Evolutionary conservation across 2,888 invertebrate genomes (phyloP), one percentile per base, ranked within the genome.

Genomic region (Sepioteuthis lessoniana): DNA sequence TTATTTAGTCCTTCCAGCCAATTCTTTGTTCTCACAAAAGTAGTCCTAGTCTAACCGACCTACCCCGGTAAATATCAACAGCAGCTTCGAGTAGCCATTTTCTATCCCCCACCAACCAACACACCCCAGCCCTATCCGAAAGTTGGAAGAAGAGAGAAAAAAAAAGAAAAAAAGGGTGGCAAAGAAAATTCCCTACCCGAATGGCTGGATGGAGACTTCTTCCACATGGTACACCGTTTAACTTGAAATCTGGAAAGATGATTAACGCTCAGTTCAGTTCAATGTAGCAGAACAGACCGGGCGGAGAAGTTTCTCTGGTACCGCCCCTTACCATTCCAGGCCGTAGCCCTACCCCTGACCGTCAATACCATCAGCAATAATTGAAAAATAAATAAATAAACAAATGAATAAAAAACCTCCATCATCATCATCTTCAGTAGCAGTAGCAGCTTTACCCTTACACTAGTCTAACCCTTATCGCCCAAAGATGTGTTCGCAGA

Each of bases 191-290:
- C 76, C 76, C n/a, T n/a, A n/a, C 76, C 76, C 35, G 1, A 16
- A n/a, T 76, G 76, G n/a, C 35, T 76, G 76, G n/a, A 76, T 76
- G 31, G 76, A n/a, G 76, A n/a, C 8, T 25, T 76, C 76, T 76
- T n/a, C 76, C 76, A 76, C 76, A 76, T 76, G 76, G 76, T 76
- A 76, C 35, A 76, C 76, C n/a, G 76, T n/a, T 76, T 76, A 76
- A 35, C 76, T 16, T 16, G n/a, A 35, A 35, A 35, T 76, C 76
- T 76, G 76, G 16, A 76, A 76, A 76, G n/a, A 35, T 25, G 76
- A 76, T 76, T 76, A 76, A 76, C 76, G 76, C 35, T 35, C n/a
- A 16, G n/a, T 13, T 76, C 76, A n/a, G n/a, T 76, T 76, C 76
- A 76, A 76, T 76, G 76, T 76, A 76, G 76, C 76, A 76, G 76